Base-by-base conservation (phyloP, 2,113 vertebrate species). In the Pagrus major region DNA sequence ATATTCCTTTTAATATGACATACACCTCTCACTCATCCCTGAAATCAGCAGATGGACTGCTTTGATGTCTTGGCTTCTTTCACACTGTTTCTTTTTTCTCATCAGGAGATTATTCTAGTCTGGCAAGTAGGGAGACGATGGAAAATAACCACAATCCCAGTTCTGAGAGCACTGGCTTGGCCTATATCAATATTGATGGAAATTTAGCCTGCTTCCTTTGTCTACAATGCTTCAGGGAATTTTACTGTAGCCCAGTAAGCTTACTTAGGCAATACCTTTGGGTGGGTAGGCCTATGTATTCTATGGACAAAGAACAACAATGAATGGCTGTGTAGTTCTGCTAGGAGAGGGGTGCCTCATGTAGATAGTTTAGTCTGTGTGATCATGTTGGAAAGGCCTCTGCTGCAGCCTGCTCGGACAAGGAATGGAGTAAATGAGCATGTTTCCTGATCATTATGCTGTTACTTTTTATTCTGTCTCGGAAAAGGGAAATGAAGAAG, bases 191-290 rank as follows among this genome's bases (percentile, higher is more conserved):
- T 92, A 92, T 92, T 92, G 88, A 92, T 93, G 88, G 81, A 93
- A 88, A 89, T 87, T 75, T 90, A 90, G 86, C 83, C 84, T 72
- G 83, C 86, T 89, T 90, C 86, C 91, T 91, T 91, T 91, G 91
- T 93, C 81, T 91, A 55, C 64, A 84, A 69, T 78, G 85, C 90
- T 91, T 89, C 71, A 79, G 87, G 88, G 88, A 89, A 86, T 92
- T 89, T 87, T 85, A 91, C 80, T 86, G 86, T 90, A 91, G 88
- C 85, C 83, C 89, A 88, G 85, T 68, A 52, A 89, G 91, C 90
- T 93, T 92, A 87, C 92, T 91, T 87, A 92, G 90, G 90, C 91
- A 91, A 88, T 89, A 91, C 90, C 85, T 93, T 89, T 91, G 83
- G 88, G 85, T 93, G 85, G 76, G 74, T 79, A 72, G 84, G 80